Evolutionary conservation across 2,888 invertebrate genomes (phyloP), one percentile per base, ranked within the genome.

Genomic region (Schizotus pectinicornis): DNA sequence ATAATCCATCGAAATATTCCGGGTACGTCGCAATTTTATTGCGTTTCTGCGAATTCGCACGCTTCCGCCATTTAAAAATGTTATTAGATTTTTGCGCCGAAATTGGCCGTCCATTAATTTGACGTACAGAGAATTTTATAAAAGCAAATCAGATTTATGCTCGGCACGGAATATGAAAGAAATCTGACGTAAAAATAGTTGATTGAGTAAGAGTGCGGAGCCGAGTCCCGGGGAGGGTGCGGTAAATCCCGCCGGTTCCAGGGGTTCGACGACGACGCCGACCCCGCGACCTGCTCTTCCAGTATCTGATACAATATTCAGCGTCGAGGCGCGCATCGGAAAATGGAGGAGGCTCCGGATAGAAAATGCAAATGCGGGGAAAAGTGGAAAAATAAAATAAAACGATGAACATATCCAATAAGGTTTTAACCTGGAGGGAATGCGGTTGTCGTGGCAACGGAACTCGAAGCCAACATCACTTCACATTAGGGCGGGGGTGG

Each of bases 361-460:
- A 72, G 76, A 76, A 75, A 77, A 77, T 77, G 76, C 76, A 77
- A 75, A 76, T 74, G 73, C 43, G 39, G 63, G 65, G 65, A 71
- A 74, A 75, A 77, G 73, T 72, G 73, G 73, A 74, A 74, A 67
- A 77, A 77, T 76, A 78, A 77, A 78, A 76, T 77, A 77, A 77
- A 77, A 74, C 76, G 77, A 76, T 75, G 74, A 77, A 77, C 77
- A 78, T 78, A 78, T 78, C 78, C 79, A 79, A 78, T 79, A 78
- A 79, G 78, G 78, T 75, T 77, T 75, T 78, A 79, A 78, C 77
- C 78, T 78, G 76, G 75, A 74, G 77, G 77, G 76, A 76, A 76
- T 67, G 67, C 69, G 58, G 77, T 78, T 74, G 75, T 75, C 76
- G 63, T 72, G 77, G 77, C 64, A 72, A 78, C 77, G 69, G 63